Evolutionary conservation across 64 coral and sea anemone genomes (phyloP).

Genomic region (Pocillopora verrucosa): DNA sequence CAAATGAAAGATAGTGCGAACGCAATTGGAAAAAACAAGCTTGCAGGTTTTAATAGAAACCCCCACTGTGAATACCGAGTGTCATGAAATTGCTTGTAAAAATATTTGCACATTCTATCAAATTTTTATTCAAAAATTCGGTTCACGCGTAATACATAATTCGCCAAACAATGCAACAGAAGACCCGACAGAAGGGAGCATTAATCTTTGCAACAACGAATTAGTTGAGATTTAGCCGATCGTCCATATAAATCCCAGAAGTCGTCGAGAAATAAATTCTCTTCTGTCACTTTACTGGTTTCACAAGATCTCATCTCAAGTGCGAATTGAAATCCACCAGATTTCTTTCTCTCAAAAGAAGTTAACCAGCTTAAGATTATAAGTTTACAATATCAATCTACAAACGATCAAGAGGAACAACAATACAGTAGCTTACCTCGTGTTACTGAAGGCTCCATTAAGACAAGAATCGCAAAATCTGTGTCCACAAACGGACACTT

Average conservation of each 20-base stretch:
- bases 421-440: slow-evolving; percentile 63
- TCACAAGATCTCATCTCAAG: not conserved
- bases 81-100: slow-evolving; percentile 33
- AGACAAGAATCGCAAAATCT: slow-evolving; percentile 93
- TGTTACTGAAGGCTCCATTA: slow-evolving; percentile 76
- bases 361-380: not conserved
- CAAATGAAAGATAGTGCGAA: not conserved
- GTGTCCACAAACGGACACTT: slow-evolving; percentile 93
- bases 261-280: not conserved
- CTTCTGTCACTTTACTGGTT: not conserved
- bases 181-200: no score
- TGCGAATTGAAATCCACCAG: not conserved
- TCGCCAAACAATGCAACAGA: not conserved
- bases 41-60: not conserved
- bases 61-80: slow-evolving; percentile 12
- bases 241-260: not conserved
- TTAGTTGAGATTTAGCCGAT: not conserved
- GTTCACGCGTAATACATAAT: not conserved
- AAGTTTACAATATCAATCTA: not conserved
- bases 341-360: not conserved
- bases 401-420: slow-evolving; percentile 38
- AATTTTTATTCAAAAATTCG: slow-evolving; percentile 20
- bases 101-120: slow-evolving; percentile 55
- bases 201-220: not conserved
- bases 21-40: not conserved